Evolutionary conservation across 2,888 invertebrate species (phyloP).

Genomic region (Clistopyga incitator): DNA sequence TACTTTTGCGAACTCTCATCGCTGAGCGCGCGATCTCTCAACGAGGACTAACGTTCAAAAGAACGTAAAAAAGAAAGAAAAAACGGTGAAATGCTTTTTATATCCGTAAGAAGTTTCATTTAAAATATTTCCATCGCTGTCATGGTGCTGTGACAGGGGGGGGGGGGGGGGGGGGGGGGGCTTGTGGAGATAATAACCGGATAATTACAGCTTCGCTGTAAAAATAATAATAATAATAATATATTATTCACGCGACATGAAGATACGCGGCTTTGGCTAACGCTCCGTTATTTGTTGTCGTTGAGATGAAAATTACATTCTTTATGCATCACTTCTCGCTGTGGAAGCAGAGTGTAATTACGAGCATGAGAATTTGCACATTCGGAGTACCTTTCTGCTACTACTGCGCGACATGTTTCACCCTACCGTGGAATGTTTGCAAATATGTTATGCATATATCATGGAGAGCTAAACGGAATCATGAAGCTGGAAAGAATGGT

Average conservation of each 20-base stretch:
- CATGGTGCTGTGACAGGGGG: conserved; percentile 24
- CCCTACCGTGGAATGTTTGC: conserved; percentile 17
- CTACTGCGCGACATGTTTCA: conserved; percentile 14
- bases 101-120: background rate
- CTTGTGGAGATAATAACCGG: conserved; percentile 6
- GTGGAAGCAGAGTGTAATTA: conserved; percentile 1
- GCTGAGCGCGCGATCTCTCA: conserved; percentile 19
- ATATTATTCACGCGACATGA: conserved; percentile 11
- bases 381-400: conserved; percentile 20
- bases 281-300: conserved; percentile 1
- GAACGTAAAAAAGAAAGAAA: background rate
- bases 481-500: conserved; percentile 40
- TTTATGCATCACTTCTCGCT: conserved; percentile 14
- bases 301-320: conserved; percentile 21
- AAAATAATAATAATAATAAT: conserved; percentile 23
- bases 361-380: conserved; percentile 30
- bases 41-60: conserved; percentile 13
- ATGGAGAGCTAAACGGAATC: conserved; percentile 40
- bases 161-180: too few relatives aligned
- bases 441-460: conserved; percentile 45
- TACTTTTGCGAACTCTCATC: conserved; percentile 32
- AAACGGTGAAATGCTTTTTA: conserved; percentile 21
- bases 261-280: background rate
- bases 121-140: background rate
- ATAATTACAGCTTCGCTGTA: conserved; percentile 10